phyloP scores from a whole-genome alignment of 2,888 invertebrate species.

The Xylota segnis region DNA sequence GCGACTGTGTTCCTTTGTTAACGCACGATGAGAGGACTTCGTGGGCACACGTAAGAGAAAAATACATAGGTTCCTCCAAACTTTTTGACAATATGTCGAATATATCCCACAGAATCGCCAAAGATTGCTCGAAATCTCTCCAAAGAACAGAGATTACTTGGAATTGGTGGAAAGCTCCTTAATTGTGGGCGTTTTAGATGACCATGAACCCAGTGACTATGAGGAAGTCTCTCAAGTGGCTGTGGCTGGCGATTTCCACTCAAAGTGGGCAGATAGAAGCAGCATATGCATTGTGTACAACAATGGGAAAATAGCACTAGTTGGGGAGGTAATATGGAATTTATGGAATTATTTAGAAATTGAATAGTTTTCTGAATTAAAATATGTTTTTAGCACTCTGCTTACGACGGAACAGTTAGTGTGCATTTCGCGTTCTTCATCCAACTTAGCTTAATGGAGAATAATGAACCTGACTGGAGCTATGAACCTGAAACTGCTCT shows the following conservation, averaged over 20 bases:
- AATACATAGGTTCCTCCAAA: not conserved
- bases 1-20: conserved; percentile 85
- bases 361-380: not conserved
- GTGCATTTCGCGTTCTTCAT: conserved; percentile 82
- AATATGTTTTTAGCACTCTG: conserved; percentile 80
- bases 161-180: conserved; percentile 84
- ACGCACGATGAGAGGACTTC: conserved; percentile 85
- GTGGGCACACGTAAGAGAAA: conserved; percentile 86
- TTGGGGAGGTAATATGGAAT: conserved; percentile 85
- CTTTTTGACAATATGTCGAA: conserved; percentile 26
- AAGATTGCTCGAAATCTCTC: conserved; percentile 82
- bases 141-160: conserved; percentile 82
- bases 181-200: conserved; percentile 83
- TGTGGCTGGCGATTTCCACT: conserved; percentile 85
- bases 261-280: conserved; percentile 87
- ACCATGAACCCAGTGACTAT: conserved; percentile 81
- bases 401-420: conserved; percentile 84
- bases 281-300: conserved; percentile 84
- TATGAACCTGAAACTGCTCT: conserved; percentile 73
- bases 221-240: conserved; percentile 83
- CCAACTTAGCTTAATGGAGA: conserved; percentile 82
- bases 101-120: conserved; percentile 83
- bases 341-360: conserved; percentile 4
- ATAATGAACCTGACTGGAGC: conserved; percentile 82
- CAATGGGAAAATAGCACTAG: conserved; percentile 85